Evolutionary conservation across 2,113 vertebrate species (phyloP), one percentile per base, ranked within the genome.

Genomic region (Mastomys coucha): DNA sequence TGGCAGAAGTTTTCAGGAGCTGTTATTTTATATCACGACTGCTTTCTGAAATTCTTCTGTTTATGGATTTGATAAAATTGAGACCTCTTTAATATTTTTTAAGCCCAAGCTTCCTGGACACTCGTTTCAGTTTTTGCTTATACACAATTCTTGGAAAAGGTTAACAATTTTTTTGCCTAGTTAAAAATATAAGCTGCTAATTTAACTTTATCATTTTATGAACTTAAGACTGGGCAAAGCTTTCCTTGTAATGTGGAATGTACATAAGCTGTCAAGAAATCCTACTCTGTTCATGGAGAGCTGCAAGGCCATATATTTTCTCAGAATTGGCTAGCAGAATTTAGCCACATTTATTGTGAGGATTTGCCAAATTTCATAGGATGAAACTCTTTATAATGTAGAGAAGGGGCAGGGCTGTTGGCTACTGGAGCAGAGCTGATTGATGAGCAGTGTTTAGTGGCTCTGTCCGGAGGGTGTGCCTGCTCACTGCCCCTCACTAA

Each of bases 161-260:
- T 67, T 31, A 67, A 11, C 63, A 12, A 28, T 65, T 65, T 60
- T 56, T 80, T 80, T 60, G 80, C 22, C 53, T 60, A 26, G 11
- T 39, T 16, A 8, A 49, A 81, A 81, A 56, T 36, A 49, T 2
- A 75, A 76, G 3, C 11, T 63, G 75, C 36, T 58, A 84, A 88
- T 91, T 96, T 67, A 26, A 39, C 67, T 86, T 81, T 49, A 53
- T 93, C n/a, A 94, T 91, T 87, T 45, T 60, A 49, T 89, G 84
- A 89, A 93, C 82, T 63, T 85, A 91, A 90, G 53, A 73, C 16
- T 84, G 45, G 69, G 92, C 77, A 88, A 19, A 87, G n/a, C 75
- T 42, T 42, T 33, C 22, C 28, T 31, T 86, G 75, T 33, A 53
- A 89, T 51, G 45, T 33, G n/a, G 6, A 65, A 67, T 28, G 28